phyloP scores from a whole-genome alignment of 2,113 vertebrate genomes.

The Plecturocebus donacophilus region DNA sequence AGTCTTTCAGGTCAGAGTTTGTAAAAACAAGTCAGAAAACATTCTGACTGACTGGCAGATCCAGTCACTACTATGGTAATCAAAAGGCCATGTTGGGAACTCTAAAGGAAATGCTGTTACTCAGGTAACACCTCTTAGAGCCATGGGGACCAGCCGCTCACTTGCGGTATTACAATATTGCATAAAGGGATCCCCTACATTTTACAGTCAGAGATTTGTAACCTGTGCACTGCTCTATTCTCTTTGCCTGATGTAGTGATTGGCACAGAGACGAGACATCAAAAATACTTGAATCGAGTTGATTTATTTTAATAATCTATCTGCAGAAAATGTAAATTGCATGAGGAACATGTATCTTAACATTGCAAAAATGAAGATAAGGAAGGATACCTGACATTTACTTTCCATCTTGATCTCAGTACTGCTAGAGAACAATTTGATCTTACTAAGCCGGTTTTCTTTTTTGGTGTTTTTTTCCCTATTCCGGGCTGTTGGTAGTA shows the following conservation, averaged over 20 bases:
- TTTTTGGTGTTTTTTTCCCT: not conserved
- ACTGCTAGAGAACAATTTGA: not conserved
- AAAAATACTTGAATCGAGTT: not conserved
- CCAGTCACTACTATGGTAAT: not conserved
- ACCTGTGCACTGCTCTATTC: not conserved
- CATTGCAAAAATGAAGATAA: not conserved
- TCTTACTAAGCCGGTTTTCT: not conserved
- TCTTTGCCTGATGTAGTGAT: not conserved
- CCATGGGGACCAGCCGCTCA: not conserved
- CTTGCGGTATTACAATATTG: not conserved
- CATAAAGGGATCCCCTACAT: not conserved
- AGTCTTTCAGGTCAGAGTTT: slow-evolving; percentile 72
- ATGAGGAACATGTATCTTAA: not conserved
- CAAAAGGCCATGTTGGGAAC: not conserved
- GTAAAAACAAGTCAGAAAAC: slow-evolving; percentile 74
- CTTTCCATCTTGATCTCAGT: not conserved
- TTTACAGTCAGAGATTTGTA: not conserved
- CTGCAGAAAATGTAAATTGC: not conserved
- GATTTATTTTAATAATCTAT: not conserved
- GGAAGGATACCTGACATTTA: not conserved
- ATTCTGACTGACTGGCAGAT: slow-evolving; percentile 48
- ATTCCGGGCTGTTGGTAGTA: not conserved
- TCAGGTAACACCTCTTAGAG: not conserved
- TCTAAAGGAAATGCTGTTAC: not conserved
- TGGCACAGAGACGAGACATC: not conserved